Evolutionary conservation across 2,113 vertebrate genomes (phyloP), one percentile per base, ranked within the genome.

Genomic region (Hyla sarda): DNA sequence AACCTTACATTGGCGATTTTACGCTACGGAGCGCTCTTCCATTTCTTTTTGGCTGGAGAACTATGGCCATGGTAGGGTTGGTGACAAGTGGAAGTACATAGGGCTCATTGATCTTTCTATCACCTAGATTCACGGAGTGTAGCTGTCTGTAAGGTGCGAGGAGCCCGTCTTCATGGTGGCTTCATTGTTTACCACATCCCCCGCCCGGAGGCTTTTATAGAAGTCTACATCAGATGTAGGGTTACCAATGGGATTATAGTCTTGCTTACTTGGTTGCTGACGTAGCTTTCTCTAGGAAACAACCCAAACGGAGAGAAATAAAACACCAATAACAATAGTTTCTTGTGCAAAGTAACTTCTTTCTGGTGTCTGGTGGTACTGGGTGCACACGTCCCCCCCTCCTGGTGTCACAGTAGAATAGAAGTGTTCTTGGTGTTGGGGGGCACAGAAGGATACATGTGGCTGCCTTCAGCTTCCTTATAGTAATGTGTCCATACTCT

Each of bases 401-500:
- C 90, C 88, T 87, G n/a, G 90, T 90, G 0, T 87, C 87, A 1
- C 60, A 87, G 92, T 90, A 87, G 91, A 89, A 85, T 89, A 90
- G 88, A 88, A 88, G 86, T 88, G 91, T 90, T 92, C 92, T 94
- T 90, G 87, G 90, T 92, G 82, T 88, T 84, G 21, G 81, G 71
- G 85, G 60, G 75, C 50, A 5, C 69, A 41, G 41, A 41, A 32
- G 74, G 87, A 65, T 72, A 75, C n/a, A 89, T 17, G 16, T 23
- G 19, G 45, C 8, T 11, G 28, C 11, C 8, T 4, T 37, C 19
- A 19, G 16, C 72, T 34, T n/a, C 41, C 97, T 96, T 93, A 97
- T 96, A 95, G 97, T 89, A 96, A 97, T 5, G 96, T 97, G 91
- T 99, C 98, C 98, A 99, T 99, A 88, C 96, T 96, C 91, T 98